Evolutionary conservation across 2,888 invertebrate genomes (phyloP).

Genomic region (Aspidiotus destructor): DNA sequence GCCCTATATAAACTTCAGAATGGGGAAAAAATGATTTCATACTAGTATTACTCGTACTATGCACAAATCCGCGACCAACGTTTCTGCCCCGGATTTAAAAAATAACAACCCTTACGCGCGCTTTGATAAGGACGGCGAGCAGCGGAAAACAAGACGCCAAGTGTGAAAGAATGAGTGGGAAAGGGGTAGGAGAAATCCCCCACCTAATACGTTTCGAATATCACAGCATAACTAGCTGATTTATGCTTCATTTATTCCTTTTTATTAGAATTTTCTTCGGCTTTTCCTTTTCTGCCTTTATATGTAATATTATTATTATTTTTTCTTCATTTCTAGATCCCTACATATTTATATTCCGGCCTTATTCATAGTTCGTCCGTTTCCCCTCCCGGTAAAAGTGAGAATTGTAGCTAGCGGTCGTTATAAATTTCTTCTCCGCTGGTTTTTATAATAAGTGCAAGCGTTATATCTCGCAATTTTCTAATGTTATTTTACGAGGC

Average conservation of each 20-base stretch:
- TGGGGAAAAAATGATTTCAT: too few relatives aligned
- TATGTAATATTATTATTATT: neutral
- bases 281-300: conserved; percentile 22
- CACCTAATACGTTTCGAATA: conserved; percentile 29
- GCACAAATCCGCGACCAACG: too few relatives aligned
- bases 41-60: too few relatives aligned
- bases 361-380: too few relatives aligned
- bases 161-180: neutral
- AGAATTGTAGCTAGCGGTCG: conserved; percentile 19
- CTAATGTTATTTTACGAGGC: conserved; percentile 30
- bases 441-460: conserved; percentile 28
- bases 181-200: conserved; percentile 20
- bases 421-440: conserved; percentile 29
- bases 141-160: neutral
- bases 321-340: neutral
- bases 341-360: too few relatives aligned
- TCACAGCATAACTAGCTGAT: conserved; percentile 29
- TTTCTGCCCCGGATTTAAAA: too few relatives aligned
- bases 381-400: conserved; percentile 17
- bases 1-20: too few relatives aligned
- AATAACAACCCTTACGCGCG: too few relatives aligned
- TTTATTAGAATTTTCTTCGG: conserved; percentile 29
- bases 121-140: too few relatives aligned
- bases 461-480: conserved; percentile 29
- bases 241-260: conserved; percentile 30